phyloP scores from a whole-genome alignment of 2,113 vertebrate species.

The Danionella cerebrum region DNA sequence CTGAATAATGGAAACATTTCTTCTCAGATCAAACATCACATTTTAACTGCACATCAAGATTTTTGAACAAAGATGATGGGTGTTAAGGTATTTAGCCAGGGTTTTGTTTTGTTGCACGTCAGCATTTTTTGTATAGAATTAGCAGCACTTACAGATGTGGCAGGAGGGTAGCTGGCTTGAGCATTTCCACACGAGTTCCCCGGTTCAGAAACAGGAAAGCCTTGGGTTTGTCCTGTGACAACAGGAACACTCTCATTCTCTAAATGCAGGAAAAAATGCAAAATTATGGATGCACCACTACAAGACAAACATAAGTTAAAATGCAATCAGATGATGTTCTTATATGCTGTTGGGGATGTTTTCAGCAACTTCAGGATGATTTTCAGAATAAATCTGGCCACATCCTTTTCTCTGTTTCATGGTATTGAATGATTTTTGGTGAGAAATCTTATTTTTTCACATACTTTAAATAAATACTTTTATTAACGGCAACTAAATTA shows the following conservation, averaged over 20 bases:
- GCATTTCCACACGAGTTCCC: constrained; percentile 41
- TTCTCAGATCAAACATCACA: background rate
- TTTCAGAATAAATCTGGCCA: too few species aligned
- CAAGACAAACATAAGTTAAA: background rate
- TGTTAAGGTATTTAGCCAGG: too few species aligned
- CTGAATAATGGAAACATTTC: constrained; percentile 31
- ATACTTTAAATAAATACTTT: too few species aligned
- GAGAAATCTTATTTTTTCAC: too few species aligned
- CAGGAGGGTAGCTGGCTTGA: constrained; percentile 58
- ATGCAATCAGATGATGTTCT: background rate
- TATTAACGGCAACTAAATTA: too few species aligned
- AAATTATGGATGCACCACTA: background rate
- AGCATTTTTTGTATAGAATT: too few species aligned
- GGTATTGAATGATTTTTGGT: too few species aligned
- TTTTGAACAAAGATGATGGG: constrained; percentile 14
- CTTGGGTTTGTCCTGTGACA: constrained; percentile 62
- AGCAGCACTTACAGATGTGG: constrained; percentile 59
- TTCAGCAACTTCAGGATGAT: too few species aligned
- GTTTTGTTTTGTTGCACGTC: too few species aligned
- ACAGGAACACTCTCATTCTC: constrained; percentile 59
- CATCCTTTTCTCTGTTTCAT: too few species aligned
- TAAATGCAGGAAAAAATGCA: constrained; percentile 23
- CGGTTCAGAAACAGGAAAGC: constrained; percentile 59
- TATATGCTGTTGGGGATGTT: background rate
- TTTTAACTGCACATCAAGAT: background rate